These are phyloP conservation scores for Oreamnos americanus DNA, from an alignment of 2,113 vertebrate species.

Conservation along the genomic window DNA sequence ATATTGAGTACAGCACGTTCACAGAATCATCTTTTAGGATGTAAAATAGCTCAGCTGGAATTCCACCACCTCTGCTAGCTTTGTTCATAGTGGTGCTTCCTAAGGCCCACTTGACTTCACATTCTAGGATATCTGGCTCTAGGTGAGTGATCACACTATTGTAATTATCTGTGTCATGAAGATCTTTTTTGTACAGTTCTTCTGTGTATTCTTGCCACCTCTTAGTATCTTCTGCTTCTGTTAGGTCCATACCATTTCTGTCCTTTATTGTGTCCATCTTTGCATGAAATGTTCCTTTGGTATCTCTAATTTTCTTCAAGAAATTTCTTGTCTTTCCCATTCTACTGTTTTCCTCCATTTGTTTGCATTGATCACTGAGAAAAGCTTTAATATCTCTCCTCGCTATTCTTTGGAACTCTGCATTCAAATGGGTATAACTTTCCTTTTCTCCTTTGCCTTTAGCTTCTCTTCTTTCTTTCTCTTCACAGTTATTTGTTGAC, in stretches of 20 bases:
- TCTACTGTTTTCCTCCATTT: neutral
- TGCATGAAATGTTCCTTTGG: neutral
- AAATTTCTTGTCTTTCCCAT: neutral
- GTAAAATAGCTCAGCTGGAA: neutral
- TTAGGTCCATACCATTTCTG: neutral
- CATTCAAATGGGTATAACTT: neutral
- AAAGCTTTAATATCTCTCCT: neutral
- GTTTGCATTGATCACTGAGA: neutral
- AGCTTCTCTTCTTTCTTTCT: neutral
- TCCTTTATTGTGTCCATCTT: neutral
- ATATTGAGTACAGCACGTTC: neutral
- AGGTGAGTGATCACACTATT: neutral
- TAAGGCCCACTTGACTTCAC: neutral
- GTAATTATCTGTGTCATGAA: neutral
- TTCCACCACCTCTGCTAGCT: neutral
- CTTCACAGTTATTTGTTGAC: neutral
- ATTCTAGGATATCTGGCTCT: neutral
- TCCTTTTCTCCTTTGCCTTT: neutral
- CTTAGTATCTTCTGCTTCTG: neutral
- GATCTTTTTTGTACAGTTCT: neutral
- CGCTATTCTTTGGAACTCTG: neutral
- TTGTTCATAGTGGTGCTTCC: neutral
- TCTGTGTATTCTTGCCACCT: neutral
- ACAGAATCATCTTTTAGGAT: neutral
- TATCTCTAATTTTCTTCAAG: neutral